Percentiles rank a stretch among this genome's conserved stretches.
phyloP scores from a whole-genome alignment of 1,140 invertebrate species.

The Laupala kohalensis region DNA sequence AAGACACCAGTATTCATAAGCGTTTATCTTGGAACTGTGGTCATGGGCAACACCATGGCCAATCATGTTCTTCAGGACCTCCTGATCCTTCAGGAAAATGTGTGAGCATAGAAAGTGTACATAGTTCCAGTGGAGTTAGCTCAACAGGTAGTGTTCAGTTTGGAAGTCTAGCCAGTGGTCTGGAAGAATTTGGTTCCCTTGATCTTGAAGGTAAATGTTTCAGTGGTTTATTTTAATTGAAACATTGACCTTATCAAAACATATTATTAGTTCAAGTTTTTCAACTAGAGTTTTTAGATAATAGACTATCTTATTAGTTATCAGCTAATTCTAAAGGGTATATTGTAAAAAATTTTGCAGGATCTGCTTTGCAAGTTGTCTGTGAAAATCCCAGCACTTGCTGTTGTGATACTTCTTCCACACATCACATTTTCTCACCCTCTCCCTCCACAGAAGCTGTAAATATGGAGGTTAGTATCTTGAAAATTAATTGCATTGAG shows the following conservation, averaged over 20 bases:
- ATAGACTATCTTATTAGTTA: not conserved
- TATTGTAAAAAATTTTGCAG: too few species aligned
- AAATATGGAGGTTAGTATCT: slow-evolving; percentile 9
- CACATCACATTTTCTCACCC: not conserved
- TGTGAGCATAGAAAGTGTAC: slow-evolving; percentile 12
- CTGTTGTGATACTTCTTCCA: not conserved
- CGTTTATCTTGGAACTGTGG: slow-evolving; percentile 48
- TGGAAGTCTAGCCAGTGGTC: slow-evolving; percentile 27
- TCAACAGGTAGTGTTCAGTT: slow-evolving; percentile 35
- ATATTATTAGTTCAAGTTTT: not conserved
- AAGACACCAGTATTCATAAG: slow-evolving; percentile 47
- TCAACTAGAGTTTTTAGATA: not conserved
- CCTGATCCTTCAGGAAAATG: slow-evolving; percentile 7
- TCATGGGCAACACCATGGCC: not conserved
- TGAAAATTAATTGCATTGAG: not conserved
- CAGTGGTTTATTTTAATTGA: not conserved
- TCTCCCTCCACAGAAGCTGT: slow-evolving; percentile 10
- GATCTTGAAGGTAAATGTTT: not conserved
- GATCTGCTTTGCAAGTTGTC: not conserved
- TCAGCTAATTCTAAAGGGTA: not conserved
- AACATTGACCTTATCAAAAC: not conserved
- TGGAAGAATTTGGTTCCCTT: slow-evolving; percentile 16
- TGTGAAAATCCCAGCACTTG: not conserved
- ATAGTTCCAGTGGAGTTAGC: slow-evolving; percentile 38
- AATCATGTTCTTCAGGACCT: not conserved